Percentiles rank a stretch among this genome's conserved stretches.
These are phyloP conservation scores for Antheraea assamensis DNA, from an alignment of 2,888 invertebrate genomes.

Conservation along the genomic window DNA sequence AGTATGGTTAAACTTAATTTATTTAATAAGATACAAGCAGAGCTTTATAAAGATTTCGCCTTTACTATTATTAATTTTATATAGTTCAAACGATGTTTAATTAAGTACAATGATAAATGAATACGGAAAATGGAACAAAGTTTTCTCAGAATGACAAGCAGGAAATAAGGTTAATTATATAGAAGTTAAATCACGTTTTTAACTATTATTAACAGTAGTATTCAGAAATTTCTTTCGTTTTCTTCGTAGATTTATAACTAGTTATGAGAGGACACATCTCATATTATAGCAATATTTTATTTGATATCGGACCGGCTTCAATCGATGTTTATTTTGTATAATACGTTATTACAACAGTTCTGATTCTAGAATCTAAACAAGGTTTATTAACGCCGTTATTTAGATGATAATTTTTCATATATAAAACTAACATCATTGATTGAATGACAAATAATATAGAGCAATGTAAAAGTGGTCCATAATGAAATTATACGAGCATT, in stretches of 20 bases:
- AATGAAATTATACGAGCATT: neutral
- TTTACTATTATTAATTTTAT: no score
- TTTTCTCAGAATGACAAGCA: neutral
- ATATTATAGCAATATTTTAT: neutral
- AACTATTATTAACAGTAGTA: neutral
- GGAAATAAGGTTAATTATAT: neutral
- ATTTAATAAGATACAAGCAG: no score
- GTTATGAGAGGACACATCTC: neutral
- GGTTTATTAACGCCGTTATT: neutral
- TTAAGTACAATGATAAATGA: neutral
- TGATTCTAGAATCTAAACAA: neutral
- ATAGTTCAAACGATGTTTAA: no score
- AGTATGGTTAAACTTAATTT: no score
- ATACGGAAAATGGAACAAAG: neutral
- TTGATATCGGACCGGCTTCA: neutral
- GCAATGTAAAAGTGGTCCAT: neutral
- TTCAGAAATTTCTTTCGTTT: neutral
- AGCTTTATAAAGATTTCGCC: no score
- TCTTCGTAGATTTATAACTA: neutral
- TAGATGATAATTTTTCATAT: neutral
- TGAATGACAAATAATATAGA: neutral
- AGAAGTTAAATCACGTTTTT: neutral
- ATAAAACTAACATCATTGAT: neutral
- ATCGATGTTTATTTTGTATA: neutral
- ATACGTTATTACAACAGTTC: neutral